Conservation (phyloP, 2,113 vertebrate species). For the Aspidoscelis tigris region DNA sequence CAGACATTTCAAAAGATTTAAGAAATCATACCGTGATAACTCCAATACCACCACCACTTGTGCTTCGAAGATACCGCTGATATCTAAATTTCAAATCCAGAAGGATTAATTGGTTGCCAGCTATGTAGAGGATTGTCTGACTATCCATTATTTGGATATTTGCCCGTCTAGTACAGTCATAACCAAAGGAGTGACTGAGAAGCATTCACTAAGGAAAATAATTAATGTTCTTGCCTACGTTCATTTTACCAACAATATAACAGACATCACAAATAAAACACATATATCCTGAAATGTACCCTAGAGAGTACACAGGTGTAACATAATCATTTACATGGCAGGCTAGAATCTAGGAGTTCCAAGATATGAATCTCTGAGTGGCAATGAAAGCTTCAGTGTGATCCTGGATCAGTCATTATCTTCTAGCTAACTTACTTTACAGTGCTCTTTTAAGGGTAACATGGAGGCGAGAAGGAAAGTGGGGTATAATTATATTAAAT, state of each 20-base stretch:
- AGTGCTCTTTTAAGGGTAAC: too few species aligned
- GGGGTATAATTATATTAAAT: too few species aligned
- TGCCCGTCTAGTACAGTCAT: constrained; percentile 84
- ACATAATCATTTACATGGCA: neutral
- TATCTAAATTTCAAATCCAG: constrained; percentile 79
- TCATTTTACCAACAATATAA: constrained; percentile 33
- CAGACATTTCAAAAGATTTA: neutral
- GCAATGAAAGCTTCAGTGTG: too few species aligned
- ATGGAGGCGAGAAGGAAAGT: too few species aligned
- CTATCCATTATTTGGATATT: constrained; percentile 88
- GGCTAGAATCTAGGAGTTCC: too few species aligned
- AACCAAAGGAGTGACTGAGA: constrained; percentile 91
- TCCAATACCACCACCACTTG: constrained; percentile 85
- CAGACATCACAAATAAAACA: neutral
- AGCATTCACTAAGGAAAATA: constrained; percentile 70
- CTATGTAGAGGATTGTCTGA: constrained; percentile 81
- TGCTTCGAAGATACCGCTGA: constrained; percentile 86
- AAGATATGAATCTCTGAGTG: too few species aligned
- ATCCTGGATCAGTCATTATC: too few species aligned
- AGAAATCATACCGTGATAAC: constrained; percentile 79
- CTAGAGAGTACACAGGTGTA: neutral
- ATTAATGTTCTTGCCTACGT: constrained; percentile 16
- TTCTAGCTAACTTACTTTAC: too few species aligned
- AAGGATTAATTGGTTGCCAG: constrained; percentile 88
- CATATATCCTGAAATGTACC: constrained; percentile 8